These are phyloP conservation scores for Heterochromis multidens DNA, from an alignment of 2,113 vertebrate species.

Conservation along the genomic window DNA sequence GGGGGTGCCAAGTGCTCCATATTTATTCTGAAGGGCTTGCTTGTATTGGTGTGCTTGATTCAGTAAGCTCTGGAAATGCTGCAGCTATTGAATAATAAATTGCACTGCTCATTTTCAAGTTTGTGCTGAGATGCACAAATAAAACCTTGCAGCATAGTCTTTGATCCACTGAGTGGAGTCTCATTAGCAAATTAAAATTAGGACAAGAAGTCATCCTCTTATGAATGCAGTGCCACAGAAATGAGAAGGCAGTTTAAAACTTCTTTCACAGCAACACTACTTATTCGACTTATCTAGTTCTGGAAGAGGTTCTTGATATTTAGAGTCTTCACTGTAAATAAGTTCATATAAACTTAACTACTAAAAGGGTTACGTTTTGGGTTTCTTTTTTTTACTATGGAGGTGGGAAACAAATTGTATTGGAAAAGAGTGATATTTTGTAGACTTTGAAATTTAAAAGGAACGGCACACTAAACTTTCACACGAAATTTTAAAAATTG, in stretches of 20 bases:
- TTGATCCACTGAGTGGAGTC: background rate
- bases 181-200: constrained; percentile 15
- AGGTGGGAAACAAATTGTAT: background rate
- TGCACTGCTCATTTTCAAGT: background rate
- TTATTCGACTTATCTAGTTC: background rate
- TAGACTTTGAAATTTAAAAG: background rate
- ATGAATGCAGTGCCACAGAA: background rate
- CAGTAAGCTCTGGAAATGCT: background rate
- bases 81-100: constrained; percentile 5
- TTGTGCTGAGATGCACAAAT: background rate
- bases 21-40: background rate
- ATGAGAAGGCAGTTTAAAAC: background rate
- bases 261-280: background rate
- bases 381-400: background rate
- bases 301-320: background rate
- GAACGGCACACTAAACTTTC: background rate
- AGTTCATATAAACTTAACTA: background rate
- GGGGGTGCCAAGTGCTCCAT: constrained; percentile 42
- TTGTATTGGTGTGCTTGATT: background rate
- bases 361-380: background rate
- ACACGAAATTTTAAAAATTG: background rate
- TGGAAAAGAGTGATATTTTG: background rate
- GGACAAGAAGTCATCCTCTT: background rate
- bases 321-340: background rate
- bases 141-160: background rate